phyloP scores from a whole-genome alignment of 2,797 vertebrate species.

The Vipera ursinii region DNA sequence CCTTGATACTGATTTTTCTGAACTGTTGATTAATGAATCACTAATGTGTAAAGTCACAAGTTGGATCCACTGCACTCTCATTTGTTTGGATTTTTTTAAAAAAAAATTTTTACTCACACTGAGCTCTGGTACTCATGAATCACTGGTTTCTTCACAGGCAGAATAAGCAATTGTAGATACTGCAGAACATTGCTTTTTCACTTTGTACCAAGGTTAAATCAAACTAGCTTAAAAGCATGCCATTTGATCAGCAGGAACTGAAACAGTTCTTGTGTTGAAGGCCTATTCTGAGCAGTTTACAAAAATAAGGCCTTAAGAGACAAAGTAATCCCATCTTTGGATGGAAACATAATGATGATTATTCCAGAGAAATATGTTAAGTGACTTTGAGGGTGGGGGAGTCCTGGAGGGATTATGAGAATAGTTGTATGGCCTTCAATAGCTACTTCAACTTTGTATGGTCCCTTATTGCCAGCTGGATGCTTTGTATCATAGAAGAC shows the following conservation, averaged over 20 bases:
- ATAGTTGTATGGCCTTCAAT: not conserved
- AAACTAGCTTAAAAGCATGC: not conserved
- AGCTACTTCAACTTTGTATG: not conserved
- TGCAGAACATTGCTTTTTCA: not conserved
- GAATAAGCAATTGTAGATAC: not conserved
- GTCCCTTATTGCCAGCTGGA: not conserved
- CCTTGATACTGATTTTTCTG: not conserved
- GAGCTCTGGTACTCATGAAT: not conserved
- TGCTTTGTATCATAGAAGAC: not conserved
- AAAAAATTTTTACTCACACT: not conserved
- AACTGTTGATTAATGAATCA: not conserved
- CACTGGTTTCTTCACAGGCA: not conserved
- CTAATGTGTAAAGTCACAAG: not conserved
- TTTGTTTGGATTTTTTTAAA: not conserved
- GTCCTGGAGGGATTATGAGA: conserved; percentile 1
- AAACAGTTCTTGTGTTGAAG: conserved; percentile 15
- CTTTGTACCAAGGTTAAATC: not conserved
- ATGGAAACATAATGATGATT: not conserved
- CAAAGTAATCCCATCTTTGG: conserved; percentile 11
- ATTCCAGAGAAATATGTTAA: not conserved
- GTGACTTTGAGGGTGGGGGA: conserved; percentile 3
- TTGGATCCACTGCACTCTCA: not conserved
- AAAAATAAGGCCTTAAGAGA: conserved; percentile 12
- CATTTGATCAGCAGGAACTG: conserved; percentile 1
- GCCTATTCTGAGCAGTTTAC: not conserved